Percentiles rank a stretch among this genome's conserved stretches.
phyloP scores from a whole-genome alignment of 2,888 invertebrate genomes.

The Lithodes maja region DNA sequence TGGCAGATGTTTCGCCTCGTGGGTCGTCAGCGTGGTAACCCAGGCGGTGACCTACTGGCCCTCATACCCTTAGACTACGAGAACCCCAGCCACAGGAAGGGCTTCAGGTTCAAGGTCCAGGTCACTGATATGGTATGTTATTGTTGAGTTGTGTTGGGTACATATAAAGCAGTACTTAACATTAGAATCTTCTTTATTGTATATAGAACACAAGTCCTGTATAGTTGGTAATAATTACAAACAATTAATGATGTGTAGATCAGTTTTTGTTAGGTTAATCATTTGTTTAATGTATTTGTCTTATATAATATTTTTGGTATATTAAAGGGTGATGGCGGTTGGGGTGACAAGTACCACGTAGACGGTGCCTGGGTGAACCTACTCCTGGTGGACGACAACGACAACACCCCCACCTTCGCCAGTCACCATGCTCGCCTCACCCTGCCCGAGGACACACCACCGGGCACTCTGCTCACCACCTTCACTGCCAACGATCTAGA shows the following conservation, averaged over 20 bases:
- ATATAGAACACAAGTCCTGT: too few species aligned
- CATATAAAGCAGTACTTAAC: too few species aligned
- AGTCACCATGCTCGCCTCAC: slow-evolving; percentile 23
- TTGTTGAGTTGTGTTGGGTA: too few species aligned
- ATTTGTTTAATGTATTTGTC: too few species aligned
- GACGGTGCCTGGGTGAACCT: slow-evolving; percentile 60
- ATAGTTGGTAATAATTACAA: too few species aligned
- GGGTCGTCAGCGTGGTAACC: neutral
- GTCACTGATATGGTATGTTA: slow-evolving; percentile 85
- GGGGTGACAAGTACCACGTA: slow-evolving; percentile 60
- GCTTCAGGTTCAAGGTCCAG: slow-evolving; percentile 76
- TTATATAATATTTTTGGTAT: too few species aligned
- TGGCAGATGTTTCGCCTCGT: slow-evolving; percentile 61
- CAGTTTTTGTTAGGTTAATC: too few species aligned
- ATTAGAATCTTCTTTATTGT: too few species aligned
- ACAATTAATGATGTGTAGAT: too few species aligned
- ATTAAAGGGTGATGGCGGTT: slow-evolving; percentile 11
- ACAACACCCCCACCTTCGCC: slow-evolving; percentile 40
- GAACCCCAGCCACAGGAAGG: slow-evolving; percentile 50
- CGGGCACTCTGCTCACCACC: slow-evolving; percentile 46
- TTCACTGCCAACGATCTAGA: slow-evolving; percentile 48
- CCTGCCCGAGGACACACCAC: slow-evolving; percentile 45
- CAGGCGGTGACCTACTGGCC: slow-evolving; percentile 41
- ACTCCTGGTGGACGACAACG: slow-evolving; percentile 32
- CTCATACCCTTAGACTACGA: slow-evolving; percentile 58